Conservation (phyloP, 2,888 invertebrate genomes). For the Drosophila niveifrons region DNA sequence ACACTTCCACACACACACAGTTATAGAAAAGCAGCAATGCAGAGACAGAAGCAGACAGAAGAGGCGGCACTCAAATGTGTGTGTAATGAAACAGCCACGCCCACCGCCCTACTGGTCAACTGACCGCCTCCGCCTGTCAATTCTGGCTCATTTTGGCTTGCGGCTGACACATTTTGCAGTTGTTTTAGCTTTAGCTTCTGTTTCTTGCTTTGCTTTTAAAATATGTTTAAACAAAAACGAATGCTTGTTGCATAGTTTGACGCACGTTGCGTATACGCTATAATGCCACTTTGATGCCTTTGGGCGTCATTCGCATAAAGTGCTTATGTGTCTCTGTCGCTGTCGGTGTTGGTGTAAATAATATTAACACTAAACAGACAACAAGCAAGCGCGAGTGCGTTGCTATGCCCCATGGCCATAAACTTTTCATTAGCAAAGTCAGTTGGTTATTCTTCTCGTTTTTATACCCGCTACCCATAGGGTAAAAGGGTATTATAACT, state of each 20-base stretch:
- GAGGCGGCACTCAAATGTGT: conserved; percentile 18
- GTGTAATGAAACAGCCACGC: conserved; percentile 39
- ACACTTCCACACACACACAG: conserved; percentile 4
- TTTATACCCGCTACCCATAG: no score
- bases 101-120: background rate
- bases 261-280: conserved; percentile 58
- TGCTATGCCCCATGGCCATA: conserved; percentile 62
- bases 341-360: conserved; percentile 73
- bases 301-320: conserved; percentile 75
- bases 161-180: conserved; percentile 51
- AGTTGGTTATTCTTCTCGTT: conserved; percentile 10
- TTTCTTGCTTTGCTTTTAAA: conserved; percentile 55
- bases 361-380: conserved; percentile 71
- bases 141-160: conserved; percentile 58
- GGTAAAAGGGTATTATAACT: no score
- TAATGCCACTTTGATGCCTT: conserved; percentile 73
- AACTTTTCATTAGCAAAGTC: conserved; percentile 77
- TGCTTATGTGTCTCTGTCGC: conserved; percentile 68
- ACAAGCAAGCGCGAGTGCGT: conserved; percentile 12
- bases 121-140: conserved; percentile 9
- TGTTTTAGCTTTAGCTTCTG: conserved; percentile 10
- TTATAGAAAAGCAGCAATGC: background rate
- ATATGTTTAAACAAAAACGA: conserved; percentile 46
- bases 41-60: conserved; percentile 7
- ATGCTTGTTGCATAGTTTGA: conserved; percentile 54